Percentiles rank a stretch among this genome's conserved stretches.
Evolutionary conservation across 1,140 invertebrate species (phyloP).

Genomic region (Leptopilina boulardi): DNA sequence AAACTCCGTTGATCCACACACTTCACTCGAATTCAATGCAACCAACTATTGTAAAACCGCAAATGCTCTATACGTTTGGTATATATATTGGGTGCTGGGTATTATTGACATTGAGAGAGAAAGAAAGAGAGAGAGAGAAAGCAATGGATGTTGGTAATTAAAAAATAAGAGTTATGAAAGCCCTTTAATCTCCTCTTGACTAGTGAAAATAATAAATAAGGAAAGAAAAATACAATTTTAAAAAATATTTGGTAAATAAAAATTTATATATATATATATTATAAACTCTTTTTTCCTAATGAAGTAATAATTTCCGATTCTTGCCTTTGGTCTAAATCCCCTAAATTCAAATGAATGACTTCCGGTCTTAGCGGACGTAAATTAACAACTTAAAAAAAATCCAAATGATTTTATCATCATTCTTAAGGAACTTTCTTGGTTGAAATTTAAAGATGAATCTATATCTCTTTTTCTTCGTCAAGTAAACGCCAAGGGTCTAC

Average conservation of each 20-base stretch:
- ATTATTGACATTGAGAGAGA: neutral
- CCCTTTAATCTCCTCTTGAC: neutral
- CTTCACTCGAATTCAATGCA: slow-evolving; percentile 19
- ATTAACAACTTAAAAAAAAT: slow-evolving; percentile 51
- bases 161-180: slow-evolving; percentile 1
- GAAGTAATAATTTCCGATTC: neutral
- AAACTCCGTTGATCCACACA: slow-evolving; percentile 1
- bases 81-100: neutral
- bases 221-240: neutral
- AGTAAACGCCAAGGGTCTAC: slow-evolving; percentile 10
- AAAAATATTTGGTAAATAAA: no score
- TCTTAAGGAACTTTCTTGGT: slow-evolving; percentile 23
- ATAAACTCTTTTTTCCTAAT: no score
- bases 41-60: slow-evolving; percentile 9
- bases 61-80: neutral
- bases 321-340: slow-evolving; percentile 44
- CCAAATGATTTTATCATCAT: slow-evolving; percentile 51
- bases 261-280: no score
- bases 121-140: no score
- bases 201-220: neutral
- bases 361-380: slow-evolving; percentile 53
- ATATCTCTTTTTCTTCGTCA: neutral
- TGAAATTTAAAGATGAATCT: neutral
- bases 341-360: slow-evolving; percentile 60
- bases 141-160: slow-evolving; percentile 17